Percentiles rank a stretch among this genome's conserved stretches.
Conservation (phyloP, 1,140 invertebrate species). For the Zaprionus vittiger region DNA sequence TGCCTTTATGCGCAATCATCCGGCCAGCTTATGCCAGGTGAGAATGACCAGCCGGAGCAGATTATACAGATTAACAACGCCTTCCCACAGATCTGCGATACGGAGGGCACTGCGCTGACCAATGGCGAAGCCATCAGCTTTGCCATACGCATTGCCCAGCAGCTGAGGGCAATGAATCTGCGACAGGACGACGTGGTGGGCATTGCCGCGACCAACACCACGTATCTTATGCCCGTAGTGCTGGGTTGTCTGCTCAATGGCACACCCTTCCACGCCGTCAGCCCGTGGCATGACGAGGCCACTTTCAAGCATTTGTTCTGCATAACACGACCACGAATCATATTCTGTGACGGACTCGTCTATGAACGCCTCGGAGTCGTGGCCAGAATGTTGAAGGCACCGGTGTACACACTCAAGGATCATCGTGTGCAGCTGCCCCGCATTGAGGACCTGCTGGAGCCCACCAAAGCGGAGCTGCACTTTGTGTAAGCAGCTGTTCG, state of each 20-base stretch:
- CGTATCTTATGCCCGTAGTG: slow-evolving; percentile 77
- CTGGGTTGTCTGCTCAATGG: slow-evolving; percentile 77
- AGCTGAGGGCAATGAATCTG: slow-evolving; percentile 64
- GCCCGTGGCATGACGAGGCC: slow-evolving; percentile 70
- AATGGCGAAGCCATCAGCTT: slow-evolving; percentile 78
- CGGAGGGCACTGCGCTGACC: slow-evolving; percentile 77
- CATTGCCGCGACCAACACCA: slow-evolving; percentile 70
- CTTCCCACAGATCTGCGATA: slow-evolving; percentile 66
- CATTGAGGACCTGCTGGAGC: slow-evolving; percentile 75
- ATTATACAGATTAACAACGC: neutral
- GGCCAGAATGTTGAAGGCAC: slow-evolving; percentile 66
- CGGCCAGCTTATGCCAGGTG: slow-evolving; percentile 74
- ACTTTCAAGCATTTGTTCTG: slow-evolving; percentile 78
- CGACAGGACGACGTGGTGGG: slow-evolving; percentile 80
- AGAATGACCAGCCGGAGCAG: neutral
- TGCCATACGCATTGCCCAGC: slow-evolving; percentile 77
- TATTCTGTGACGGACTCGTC: slow-evolving; percentile 77
- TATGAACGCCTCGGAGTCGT: slow-evolving; percentile 61
- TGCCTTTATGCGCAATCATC: slow-evolving; percentile 80
- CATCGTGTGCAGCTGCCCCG: slow-evolving; percentile 63
- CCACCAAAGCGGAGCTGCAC: slow-evolving; percentile 66
- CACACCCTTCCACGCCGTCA: slow-evolving; percentile 75
- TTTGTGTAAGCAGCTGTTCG: slow-evolving; percentile 59
- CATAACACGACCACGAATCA: slow-evolving; percentile 71
- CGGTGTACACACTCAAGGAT: slow-evolving; percentile 73